phyloP scores from a whole-genome alignment of 1,140 invertebrate genomes.

The Drosophila trapezifrons region DNA sequence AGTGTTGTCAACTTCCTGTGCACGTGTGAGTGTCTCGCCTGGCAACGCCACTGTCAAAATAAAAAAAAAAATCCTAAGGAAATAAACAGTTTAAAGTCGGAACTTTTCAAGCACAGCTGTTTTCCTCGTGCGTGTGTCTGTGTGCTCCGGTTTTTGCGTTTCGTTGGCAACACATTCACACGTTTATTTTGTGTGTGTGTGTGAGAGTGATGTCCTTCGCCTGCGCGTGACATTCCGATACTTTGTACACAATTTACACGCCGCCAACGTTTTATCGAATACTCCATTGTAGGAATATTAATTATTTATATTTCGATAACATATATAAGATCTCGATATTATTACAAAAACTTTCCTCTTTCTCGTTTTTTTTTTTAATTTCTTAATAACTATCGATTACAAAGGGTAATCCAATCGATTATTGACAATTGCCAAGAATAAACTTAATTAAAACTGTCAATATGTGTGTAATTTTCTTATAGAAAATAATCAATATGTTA shows the following conservation, averaged over 20 bases:
- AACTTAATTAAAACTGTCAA: neutral
- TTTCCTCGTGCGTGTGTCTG: conserved; percentile 28
- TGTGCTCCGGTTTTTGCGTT: conserved; percentile 13
- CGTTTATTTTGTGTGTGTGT: neutral
- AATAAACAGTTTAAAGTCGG: conserved; percentile 18
- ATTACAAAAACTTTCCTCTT: neutral
- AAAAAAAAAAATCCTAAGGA: neutral
- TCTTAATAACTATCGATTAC: neutral
- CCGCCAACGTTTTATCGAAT: conserved; percentile 69
- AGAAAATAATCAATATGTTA: too few species aligned
- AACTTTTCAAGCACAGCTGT: conserved; percentile 51
- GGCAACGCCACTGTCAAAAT: conserved; percentile 46
- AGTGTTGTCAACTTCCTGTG: conserved; percentile 62
- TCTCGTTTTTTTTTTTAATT: neutral
- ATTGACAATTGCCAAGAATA: neutral
- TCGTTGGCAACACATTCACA: conserved; percentile 58
- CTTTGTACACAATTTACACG: conserved; percentile 70
- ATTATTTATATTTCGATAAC: neutral
- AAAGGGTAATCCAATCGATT: neutral
- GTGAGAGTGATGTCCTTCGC: conserved; percentile 70
- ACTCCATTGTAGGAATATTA: conserved; percentile 23
- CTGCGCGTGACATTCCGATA: conserved; percentile 80
- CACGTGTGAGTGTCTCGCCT: conserved; percentile 56
- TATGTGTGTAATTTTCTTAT: too few species aligned
- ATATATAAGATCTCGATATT: neutral